phyloP scores from a whole-genome alignment of 2,113 vertebrate genomes.

The Alaudala cheleensis region DNA sequence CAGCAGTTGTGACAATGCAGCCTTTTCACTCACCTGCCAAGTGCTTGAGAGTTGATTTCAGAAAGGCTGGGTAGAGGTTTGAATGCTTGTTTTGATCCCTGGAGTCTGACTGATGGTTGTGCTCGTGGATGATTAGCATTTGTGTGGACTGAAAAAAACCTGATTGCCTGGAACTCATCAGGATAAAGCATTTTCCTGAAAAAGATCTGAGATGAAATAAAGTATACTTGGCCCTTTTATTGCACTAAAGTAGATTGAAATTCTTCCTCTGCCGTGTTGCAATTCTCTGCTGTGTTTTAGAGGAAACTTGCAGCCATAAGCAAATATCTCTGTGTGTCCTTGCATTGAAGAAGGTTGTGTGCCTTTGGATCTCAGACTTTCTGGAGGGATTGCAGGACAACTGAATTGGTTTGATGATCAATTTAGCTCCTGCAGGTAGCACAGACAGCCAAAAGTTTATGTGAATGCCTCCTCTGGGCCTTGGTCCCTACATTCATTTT shows the following conservation, averaged over 20 bases:
- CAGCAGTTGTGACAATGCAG: neutral
- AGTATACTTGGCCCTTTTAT: neutral
- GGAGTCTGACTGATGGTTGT: neutral
- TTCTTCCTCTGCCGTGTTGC: neutral
- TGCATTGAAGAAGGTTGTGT: neutral
- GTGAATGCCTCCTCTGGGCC: neutral
- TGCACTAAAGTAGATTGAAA: neutral
- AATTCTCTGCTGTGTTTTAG: neutral
- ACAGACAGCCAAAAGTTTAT: neutral
- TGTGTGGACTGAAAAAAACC: conserved; percentile 2
- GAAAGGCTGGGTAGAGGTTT: neutral
- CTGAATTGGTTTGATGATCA: neutral
- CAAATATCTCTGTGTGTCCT: neutral
- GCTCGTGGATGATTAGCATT: neutral
- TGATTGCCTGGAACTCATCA: neutral
- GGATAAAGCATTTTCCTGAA: neutral
- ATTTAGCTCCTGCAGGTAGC: neutral
- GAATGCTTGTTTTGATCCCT: neutral
- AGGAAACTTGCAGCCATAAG: neutral
- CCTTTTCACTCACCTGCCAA: neutral
- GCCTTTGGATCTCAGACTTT: neutral
- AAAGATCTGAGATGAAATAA: neutral
- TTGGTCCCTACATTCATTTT: neutral
- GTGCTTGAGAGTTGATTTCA: neutral
- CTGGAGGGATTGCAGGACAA: neutral